phyloP scores from a whole-genome alignment of 2,113 vertebrate genomes.

The Laterallus jamaicensis region DNA sequence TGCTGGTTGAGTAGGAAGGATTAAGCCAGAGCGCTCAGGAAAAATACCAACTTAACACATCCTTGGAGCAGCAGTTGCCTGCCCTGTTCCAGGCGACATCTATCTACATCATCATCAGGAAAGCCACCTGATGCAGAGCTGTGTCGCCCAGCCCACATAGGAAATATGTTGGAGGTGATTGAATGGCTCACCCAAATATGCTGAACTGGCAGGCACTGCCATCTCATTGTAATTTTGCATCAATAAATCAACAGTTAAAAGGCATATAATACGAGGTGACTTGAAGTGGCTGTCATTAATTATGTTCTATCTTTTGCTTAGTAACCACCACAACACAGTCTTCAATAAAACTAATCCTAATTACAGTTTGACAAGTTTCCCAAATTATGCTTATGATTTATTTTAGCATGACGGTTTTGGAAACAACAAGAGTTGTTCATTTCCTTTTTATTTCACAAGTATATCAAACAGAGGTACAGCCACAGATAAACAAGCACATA shows the following conservation, averaged over 20 bases:
- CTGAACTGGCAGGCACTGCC: conserved; percentile 16
- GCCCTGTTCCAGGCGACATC: background rate
- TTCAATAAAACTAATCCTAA: conserved; percentile 64
- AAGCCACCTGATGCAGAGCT: background rate
- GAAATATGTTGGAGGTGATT: background rate
- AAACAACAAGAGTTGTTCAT: background rate
- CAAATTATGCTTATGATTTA: conserved; percentile 56
- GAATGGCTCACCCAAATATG: conserved; percentile 4
- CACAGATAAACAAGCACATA: conserved; percentile 17
- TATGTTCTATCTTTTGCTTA: conserved; percentile 39
- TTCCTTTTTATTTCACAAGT: conserved; percentile 22
- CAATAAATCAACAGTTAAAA: conserved; percentile 58
- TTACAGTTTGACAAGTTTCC: conserved; percentile 48
- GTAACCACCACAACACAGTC: conserved; percentile 31
- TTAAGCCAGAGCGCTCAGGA: background rate
- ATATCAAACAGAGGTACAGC: background rate
- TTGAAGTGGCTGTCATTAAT: conserved; percentile 49
- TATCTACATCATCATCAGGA: background rate
- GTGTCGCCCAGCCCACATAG: background rate
- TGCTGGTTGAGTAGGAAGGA: background rate
- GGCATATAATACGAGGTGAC: conserved; percentile 38
- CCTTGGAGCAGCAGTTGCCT: background rate
- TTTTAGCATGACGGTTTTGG: conserved; percentile 25
- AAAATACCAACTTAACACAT: background rate
- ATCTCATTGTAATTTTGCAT: conserved; percentile 20